phyloP scores from a whole-genome alignment of 2,113 vertebrate species.

The Saimiri boliviensis region DNA sequence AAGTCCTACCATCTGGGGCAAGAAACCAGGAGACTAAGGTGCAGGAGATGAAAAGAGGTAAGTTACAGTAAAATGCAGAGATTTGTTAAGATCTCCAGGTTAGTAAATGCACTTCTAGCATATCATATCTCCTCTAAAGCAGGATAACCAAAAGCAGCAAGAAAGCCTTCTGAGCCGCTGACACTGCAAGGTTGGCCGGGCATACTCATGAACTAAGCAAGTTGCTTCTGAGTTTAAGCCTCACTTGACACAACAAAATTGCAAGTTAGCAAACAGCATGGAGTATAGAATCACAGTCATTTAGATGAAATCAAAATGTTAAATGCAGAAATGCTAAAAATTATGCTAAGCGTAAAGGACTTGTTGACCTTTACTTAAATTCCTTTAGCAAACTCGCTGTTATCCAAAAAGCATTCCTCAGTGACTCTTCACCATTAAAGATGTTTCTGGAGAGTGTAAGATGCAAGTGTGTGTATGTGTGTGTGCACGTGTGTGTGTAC shows the following conservation, averaged over 20 bases:
- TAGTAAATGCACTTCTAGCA: background rate
- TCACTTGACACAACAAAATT: background rate
- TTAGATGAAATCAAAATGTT: background rate
- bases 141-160: background rate
- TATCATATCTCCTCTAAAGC: background rate
- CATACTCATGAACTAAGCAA: background rate
- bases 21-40: background rate
- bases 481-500: no score
- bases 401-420: background rate
- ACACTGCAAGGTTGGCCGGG: background rate
- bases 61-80: background rate
- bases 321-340: conserved; percentile 1
- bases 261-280: background rate
- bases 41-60: background rate
- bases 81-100: background rate
- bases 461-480: background rate
- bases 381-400: background rate
- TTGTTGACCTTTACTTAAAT: background rate
- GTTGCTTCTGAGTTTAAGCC: background rate
- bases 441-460: background rate
- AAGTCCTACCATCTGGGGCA: background rate
- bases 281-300: background rate
- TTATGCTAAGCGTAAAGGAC: background rate
- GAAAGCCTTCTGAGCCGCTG: background rate
- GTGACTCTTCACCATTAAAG: background rate